Percentiles rank a stretch among this genome's conserved stretches.
These are phyloP conservation scores for Microchirus variegatus DNA, from an alignment of 2,797 vertebrate genomes.

Conservation along the genomic window DNA sequence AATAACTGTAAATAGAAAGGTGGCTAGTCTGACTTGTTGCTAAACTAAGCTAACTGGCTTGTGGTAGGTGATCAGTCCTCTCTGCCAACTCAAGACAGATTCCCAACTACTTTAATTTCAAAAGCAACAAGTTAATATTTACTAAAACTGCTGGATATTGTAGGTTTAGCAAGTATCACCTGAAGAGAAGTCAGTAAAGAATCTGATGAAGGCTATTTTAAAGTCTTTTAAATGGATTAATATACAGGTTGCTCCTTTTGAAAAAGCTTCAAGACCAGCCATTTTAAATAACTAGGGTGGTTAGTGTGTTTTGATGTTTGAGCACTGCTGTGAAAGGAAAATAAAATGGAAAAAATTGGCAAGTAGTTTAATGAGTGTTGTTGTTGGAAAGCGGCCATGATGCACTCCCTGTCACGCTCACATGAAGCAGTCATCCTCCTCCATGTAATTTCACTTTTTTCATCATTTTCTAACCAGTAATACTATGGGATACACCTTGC, in stretches of 20 bases:
- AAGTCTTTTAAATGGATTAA: background rate
- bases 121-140: background rate
- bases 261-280: background rate
- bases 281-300: background rate
- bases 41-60: background rate
- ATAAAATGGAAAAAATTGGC: background rate
- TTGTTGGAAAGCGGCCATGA: slow-evolving; percentile 30
- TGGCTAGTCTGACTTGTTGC: background rate
- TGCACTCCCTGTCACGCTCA: slow-evolving; percentile 14
- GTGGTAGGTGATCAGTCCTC: too few relatives aligned
- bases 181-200: background rate
- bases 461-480: slow-evolving; percentile 25
- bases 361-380: slow-evolving; percentile 9
- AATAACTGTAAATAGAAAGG: background rate
- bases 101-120: too few relatives aligned
- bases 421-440: background rate
- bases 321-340: background rate
- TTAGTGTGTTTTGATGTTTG: slow-evolving; percentile 1
- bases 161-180: background rate
- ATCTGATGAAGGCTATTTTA: background rate
- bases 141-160: background rate
- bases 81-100: too few relatives aligned
- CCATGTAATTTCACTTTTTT: background rate
- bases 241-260: background rate
- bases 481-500: slow-evolving; percentile 26